phyloP scores from a whole-genome alignment of 2,888 invertebrate species.

The Ophion ventricosus region DNA sequence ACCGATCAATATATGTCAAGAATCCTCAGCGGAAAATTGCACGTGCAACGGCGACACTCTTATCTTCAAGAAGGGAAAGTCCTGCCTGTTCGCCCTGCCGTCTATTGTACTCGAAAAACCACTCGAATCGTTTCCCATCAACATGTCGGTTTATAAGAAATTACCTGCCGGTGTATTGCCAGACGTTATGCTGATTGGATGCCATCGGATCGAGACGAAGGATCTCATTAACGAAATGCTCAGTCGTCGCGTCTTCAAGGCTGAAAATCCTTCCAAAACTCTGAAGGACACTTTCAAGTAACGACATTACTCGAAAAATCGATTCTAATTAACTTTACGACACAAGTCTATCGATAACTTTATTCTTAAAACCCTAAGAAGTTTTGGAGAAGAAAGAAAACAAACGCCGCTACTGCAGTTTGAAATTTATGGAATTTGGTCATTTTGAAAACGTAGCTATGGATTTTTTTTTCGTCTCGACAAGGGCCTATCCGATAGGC shows the following conservation, averaged over 20 bases:
- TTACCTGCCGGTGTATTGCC: conserved; percentile 87
- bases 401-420: no score
- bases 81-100: conserved; percentile 88
- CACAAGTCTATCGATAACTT: background rate
- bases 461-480: no score
- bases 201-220: conserved; percentile 85
- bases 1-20: conserved; percentile 87
- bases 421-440: no score
- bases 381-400: no score
- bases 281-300: conserved; percentile 85
- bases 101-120: conserved; percentile 85
- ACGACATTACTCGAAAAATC: background rate
- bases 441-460: no score
- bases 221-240: conserved; percentile 86
- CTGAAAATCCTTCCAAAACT: conserved; percentile 85
- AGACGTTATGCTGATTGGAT: conserved; percentile 86
- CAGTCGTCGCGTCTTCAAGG: conserved; percentile 79
- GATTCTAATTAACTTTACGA: background rate
- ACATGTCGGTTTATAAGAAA: conserved; percentile 86
- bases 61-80: conserved; percentile 87
- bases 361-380: background rate
- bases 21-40: conserved; percentile 82
- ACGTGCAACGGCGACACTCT: conserved; percentile 83
- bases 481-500: no score
- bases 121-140: conserved; percentile 85